phyloP scores from a whole-genome alignment of 2,797 vertebrate genomes.

The Dendrocincla fuliginosa region DNA sequence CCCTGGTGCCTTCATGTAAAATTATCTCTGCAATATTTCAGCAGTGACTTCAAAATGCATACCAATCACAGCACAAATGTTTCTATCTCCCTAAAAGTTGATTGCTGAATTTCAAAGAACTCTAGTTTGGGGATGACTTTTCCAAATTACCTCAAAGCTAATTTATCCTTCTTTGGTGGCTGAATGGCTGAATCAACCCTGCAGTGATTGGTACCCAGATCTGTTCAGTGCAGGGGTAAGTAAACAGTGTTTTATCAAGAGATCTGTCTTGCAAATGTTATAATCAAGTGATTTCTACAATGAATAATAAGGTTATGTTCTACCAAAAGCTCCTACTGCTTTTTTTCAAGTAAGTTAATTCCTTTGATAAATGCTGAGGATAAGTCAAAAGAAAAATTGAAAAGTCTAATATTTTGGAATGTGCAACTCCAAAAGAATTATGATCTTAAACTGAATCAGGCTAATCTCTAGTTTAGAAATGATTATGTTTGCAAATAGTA shows the following conservation, averaged over 20 bases:
- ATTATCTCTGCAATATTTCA: not conserved
- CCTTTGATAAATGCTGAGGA: not conserved
- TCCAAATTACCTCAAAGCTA: not conserved
- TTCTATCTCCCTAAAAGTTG: not conserved
- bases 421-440: not conserved
- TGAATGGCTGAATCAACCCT: not conserved
- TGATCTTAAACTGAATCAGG: not conserved
- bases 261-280: not conserved
- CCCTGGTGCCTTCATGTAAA: not conserved
- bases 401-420: not conserved
- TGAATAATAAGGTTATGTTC: not conserved
- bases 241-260: conserved; percentile 26
- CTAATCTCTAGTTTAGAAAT: conserved; percentile 26
- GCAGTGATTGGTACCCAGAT: not conserved
- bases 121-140: not conserved
- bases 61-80: not conserved
- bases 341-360: not conserved
- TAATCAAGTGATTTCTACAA: not conserved
- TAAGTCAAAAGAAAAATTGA: not conserved
- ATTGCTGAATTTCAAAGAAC: not conserved
- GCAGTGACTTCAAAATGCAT: not conserved
- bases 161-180: not conserved
- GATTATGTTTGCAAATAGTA: not conserved
- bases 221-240: not conserved
- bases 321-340: not conserved